Percentiles rank a stretch among this genome's conserved stretches.
Evolutionary conservation across 2,888 invertebrate species (phyloP).

Genomic region (Carterocephalus palaemon): DNA sequence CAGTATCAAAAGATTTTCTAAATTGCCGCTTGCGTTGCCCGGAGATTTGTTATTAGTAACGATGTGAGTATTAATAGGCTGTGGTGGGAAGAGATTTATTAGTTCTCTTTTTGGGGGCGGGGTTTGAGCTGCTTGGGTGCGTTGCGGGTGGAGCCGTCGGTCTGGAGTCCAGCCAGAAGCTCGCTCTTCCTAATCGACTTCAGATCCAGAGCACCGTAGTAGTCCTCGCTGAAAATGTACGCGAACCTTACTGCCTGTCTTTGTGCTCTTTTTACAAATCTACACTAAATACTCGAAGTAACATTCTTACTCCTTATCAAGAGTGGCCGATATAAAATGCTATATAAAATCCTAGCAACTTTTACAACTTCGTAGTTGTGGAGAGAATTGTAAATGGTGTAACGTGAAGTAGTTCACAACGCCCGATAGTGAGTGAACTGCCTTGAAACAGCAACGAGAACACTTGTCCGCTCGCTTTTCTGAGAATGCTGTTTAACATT

Average conservation of each 20-base stretch:
- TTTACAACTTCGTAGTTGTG: slow-evolving; percentile 54
- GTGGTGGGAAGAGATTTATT: slow-evolving; percentile 51
- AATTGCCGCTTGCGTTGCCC: slow-evolving; percentile 50
- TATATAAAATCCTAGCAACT: slow-evolving; percentile 61
- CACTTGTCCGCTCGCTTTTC: slow-evolving; percentile 65
- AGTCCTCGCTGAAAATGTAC: slow-evolving; percentile 92
- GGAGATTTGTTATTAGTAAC: slow-evolving; percentile 45
- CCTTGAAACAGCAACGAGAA: slow-evolving; percentile 68
- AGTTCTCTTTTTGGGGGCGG: slow-evolving; percentile 79
- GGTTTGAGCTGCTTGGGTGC: slow-evolving; percentile 72
- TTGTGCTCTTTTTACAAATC: slow-evolving; percentile 47
- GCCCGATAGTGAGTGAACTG: slow-evolving; percentile 60
- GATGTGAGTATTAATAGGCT: slow-evolving; percentile 71
- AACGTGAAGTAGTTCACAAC: slow-evolving; percentile 59
- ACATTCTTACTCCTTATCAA: slow-evolving; percentile 28
- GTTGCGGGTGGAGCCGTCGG: slow-evolving; percentile 73
- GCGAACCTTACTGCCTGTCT: slow-evolving; percentile 71
- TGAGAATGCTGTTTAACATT: slow-evolving; percentile 42
- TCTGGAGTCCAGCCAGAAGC: slow-evolving; percentile 88
- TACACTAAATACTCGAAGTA: too few relatives aligned
- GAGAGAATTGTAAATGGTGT: slow-evolving; percentile 60
- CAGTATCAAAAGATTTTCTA: slow-evolving; percentile 16
- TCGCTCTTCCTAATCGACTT: slow-evolving; percentile 97
- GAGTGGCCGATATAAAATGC: slow-evolving; percentile 44
- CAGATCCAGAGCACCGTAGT: slow-evolving; percentile 96